phyloP scores from a whole-genome alignment of 2,888 invertebrate species.

The Epirrhoe alternata region DNA sequence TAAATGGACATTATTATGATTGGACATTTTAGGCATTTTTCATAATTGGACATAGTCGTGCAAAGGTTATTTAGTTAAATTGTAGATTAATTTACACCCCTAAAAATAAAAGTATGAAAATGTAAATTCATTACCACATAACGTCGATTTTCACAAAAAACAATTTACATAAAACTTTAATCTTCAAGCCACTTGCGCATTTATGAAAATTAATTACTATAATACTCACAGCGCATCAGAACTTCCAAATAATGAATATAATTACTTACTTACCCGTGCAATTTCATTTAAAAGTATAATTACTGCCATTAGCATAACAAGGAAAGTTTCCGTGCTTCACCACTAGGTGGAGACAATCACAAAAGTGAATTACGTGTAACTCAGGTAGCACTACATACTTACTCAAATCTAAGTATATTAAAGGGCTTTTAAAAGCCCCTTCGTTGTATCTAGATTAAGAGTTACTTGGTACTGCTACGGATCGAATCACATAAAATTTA shows the following conservation, averaged over 20 bases:
- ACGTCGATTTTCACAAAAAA: neutral
- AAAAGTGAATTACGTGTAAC: slow-evolving; percentile 9
- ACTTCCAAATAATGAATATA: slow-evolving; percentile 41
- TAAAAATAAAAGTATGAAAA: neutral
- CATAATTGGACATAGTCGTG: too few relatives aligned
- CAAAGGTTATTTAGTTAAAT: too few relatives aligned
- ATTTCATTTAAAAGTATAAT: slow-evolving; percentile 39
- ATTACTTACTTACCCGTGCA: slow-evolving; percentile 38
- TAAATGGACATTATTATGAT: too few relatives aligned
- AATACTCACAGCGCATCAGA: slow-evolving; percentile 34
- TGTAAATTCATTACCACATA: neutral
- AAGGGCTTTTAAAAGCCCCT: too few relatives aligned
- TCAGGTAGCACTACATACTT: slow-evolving; percentile 2
- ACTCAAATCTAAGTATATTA: neutral
- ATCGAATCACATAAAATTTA: too few relatives aligned
- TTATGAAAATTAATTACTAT: slow-evolving; percentile 40
- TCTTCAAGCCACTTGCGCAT: slow-evolving; percentile 6
- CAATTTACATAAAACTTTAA: slow-evolving; percentile 1
- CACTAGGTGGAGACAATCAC: neutral
- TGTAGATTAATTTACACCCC: too few relatives aligned
- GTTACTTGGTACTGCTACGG: too few relatives aligned
- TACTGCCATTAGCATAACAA: slow-evolving; percentile 22
- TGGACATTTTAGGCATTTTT: too few relatives aligned
- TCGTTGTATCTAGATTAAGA: too few relatives aligned
- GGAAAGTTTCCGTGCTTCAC: slow-evolving; percentile 21